phyloP scores from a whole-genome alignment of 2,888 invertebrate genomes.

The Odontothrips loti region DNA sequence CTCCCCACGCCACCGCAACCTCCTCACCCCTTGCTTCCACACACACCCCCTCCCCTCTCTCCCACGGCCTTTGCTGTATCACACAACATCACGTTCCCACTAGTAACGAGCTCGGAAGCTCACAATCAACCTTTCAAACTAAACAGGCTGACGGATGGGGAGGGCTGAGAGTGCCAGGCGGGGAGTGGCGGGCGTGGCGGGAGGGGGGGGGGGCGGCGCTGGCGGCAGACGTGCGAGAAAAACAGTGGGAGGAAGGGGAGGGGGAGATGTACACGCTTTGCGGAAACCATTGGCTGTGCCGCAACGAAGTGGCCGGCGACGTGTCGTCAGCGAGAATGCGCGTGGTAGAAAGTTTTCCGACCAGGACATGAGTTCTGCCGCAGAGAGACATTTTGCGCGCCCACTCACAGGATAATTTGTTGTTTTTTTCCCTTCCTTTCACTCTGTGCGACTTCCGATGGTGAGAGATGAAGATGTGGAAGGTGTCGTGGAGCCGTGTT shows the following conservation, averaged over 20 bases:
- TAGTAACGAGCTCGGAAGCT: not conserved
- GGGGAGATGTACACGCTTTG: not conserved
- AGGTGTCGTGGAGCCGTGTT: too few species aligned
- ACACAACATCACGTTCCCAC: not conserved
- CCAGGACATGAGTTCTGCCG: too few species aligned
- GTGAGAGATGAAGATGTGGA: too few species aligned
- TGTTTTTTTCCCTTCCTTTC: too few species aligned
- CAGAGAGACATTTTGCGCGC: too few species aligned
- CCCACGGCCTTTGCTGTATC: slow-evolving; percentile 2
- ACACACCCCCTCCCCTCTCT: not conserved
- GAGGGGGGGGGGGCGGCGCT: not conserved
- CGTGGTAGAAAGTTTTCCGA: too few species aligned
- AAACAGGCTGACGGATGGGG: slow-evolving; percentile 14
- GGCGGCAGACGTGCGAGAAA: not conserved
- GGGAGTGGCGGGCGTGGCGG: not conserved
- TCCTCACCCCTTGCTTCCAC: not conserved
- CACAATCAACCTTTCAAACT: slow-evolving; percentile 20
- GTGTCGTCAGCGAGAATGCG: too few species aligned
- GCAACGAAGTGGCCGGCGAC: too few species aligned
- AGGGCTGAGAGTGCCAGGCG: not conserved
- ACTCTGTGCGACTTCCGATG: too few species aligned
- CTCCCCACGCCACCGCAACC: not conserved
- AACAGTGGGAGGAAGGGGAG: not conserved
- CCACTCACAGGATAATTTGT: too few species aligned
- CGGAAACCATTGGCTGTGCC: too few species aligned